Evolutionary conservation across 2,797 vertebrate species (phyloP).

Genomic region (Scomberomorus guttatus): DNA sequence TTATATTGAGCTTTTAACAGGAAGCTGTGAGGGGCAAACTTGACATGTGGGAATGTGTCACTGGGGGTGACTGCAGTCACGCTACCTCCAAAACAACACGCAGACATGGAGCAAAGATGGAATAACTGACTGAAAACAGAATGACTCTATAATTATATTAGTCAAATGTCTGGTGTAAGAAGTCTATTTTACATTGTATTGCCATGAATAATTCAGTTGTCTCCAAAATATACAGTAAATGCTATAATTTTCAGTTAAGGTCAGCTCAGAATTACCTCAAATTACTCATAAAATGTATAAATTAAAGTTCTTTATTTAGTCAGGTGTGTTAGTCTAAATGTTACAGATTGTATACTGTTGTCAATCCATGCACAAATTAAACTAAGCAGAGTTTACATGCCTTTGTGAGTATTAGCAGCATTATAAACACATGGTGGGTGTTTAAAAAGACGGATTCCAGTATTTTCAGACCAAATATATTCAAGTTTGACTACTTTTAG

Average conservation of each 20-base stretch:
- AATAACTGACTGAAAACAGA: slow-evolving; percentile 12
- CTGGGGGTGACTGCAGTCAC: slow-evolving; percentile 23
- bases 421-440: not conserved
- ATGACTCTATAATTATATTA: not conserved
- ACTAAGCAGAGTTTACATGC: no score
- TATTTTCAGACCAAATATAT: not conserved
- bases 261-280: no score
- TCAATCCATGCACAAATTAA: not conserved
- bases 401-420: no score
- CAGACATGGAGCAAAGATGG: not conserved
- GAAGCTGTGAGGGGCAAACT: slow-evolving; percentile 59
- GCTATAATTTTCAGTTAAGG: not conserved
- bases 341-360: no score
- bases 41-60: slow-evolving; percentile 70
- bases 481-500: not conserved
- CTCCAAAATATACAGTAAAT: not conserved
- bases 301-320: not conserved
- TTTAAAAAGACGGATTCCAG: not conserved
- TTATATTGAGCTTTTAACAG: slow-evolving; percentile 46
- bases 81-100: slow-evolving; percentile 17
- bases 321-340: no score
- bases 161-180: not conserved
- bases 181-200: not conserved
- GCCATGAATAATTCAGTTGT: not conserved
- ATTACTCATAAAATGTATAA: not conserved